Evolutionary conservation across 2,797 vertebrate species (phyloP).

Genomic region (Hyperoplus immaculatus): DNA sequence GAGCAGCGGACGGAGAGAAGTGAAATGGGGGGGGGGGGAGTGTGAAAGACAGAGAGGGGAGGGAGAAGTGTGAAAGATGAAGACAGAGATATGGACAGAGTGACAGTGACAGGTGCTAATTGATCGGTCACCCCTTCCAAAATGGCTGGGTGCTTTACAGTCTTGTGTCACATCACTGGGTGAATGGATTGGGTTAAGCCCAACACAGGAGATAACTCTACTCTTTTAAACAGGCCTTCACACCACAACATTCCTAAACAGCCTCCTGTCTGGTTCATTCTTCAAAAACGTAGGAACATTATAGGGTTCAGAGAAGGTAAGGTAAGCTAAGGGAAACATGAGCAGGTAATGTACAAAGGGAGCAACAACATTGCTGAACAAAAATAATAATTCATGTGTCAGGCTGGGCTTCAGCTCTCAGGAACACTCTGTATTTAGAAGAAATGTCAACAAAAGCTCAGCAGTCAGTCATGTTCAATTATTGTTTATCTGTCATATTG

Average conservation of each 20-base stretch:
- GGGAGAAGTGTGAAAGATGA: conserved; percentile 3
- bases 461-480: conserved; percentile 38
- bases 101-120: conserved; percentile 68
- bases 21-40: neutral
- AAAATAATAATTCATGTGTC: conserved; percentile 18
- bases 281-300: neutral
- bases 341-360: conserved; percentile 2
- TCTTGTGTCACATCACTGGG: conserved; percentile 1
- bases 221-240: conserved; percentile 6
- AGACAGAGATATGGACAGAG: conserved; percentile 17
- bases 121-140: conserved; percentile 54
- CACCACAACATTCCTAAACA: neutral
- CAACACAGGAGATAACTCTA: neutral
- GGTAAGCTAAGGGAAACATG: neutral
- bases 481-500: conserved; percentile 42
- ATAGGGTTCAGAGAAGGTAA: neutral
- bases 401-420: conserved; percentile 8
- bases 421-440: conserved; percentile 39
- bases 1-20: conserved; percentile 2
- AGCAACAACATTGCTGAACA: neutral
- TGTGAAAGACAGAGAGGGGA: neutral
- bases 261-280: neutral
- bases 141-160: conserved; percentile 9
- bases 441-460: conserved; percentile 33
- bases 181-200: neutral